Evolutionary conservation across 2,888 invertebrate species (phyloP), one percentile per base, ranked within the genome.

Genomic region (Apotomis betuletana): DNA sequence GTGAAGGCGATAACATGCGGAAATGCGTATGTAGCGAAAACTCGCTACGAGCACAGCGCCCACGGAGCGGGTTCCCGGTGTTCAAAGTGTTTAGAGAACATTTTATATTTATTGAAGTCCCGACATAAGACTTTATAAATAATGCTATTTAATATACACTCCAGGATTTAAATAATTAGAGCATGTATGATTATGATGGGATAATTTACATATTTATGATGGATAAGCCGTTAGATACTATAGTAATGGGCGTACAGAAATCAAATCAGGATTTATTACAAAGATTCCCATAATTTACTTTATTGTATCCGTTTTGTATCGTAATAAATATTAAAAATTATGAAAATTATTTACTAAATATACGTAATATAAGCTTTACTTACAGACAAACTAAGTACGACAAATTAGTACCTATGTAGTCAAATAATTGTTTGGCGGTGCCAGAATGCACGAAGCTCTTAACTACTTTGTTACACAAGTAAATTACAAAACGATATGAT

Each of bases 401-500:
- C 74, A 81, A 82, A 80, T 76, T 75, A 79, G 75, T 78, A 78
- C 77, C 81, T 82, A 83, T 76, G 72, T 77, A 80, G 79, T 74
- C 67, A 84, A 83, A 81, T 81, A 83, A 83, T 80, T 81, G 75
- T 84, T 84, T 83, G 83, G 85, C 85, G 84, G 81, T 85, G 85
- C 84, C 78, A 80, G 77, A 82, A 83, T 85, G 87, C 88, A 87
- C 86, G 82, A 87, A 89, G 89, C 87, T 87, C 90, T 88, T 90
- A 90, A 84, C 79, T 87, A 88, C 83, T 85, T 83, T 86, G 86
- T 88, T 90, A 90, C 86, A 86, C 84, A 89, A 90, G 81, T 89
- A 90, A 90, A 88, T 87, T 91, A 92, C 89, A 92, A 91, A 93
- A 92, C 90, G 91, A 93, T 92, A 92, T 92, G 92, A 91, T 89